Conservation (phyloP, 30 jellyfish, hydroid and myxozoan species). For the Turritopsis rubra region DNA sequence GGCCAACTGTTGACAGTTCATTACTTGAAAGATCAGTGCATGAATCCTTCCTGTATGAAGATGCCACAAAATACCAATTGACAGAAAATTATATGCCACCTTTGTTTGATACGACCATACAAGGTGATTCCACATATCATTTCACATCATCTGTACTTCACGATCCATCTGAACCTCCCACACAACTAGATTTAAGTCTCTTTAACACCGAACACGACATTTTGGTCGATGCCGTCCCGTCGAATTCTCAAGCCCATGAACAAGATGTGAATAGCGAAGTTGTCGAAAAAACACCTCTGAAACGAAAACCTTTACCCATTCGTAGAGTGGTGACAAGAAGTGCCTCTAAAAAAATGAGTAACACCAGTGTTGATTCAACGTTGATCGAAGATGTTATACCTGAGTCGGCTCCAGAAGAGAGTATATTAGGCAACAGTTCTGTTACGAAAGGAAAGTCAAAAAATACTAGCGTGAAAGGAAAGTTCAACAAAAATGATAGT, state of each 20-base stretch:
- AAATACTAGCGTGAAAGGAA: background rate
- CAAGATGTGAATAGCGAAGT: background rate
- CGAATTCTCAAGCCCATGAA: background rate
- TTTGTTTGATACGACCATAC: background rate
- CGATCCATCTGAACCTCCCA: background rate
- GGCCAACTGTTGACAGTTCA: background rate
- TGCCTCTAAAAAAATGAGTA: background rate
- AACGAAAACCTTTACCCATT: background rate
- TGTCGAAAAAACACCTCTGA: background rate
- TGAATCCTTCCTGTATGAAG: background rate
- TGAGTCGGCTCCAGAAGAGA: background rate
- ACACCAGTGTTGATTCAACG: background rate
- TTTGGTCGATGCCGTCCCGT: background rate
- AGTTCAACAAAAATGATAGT: background rate
- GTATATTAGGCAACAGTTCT: background rate
- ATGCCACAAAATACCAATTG: background rate
- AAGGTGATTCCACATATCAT: background rate
- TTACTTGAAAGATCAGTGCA: background rate
- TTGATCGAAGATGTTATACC: background rate
- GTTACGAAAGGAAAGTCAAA: background rate
- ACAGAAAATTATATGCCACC: background rate
- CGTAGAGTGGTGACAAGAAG: constrained; percentile 6
- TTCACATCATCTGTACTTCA: background rate
- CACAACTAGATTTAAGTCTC: background rate
- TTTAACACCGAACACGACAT: background rate